Evolutionary conservation across 2,113 vertebrate genomes (phyloP).

Genomic region (Propithecus coquereli): DNA sequence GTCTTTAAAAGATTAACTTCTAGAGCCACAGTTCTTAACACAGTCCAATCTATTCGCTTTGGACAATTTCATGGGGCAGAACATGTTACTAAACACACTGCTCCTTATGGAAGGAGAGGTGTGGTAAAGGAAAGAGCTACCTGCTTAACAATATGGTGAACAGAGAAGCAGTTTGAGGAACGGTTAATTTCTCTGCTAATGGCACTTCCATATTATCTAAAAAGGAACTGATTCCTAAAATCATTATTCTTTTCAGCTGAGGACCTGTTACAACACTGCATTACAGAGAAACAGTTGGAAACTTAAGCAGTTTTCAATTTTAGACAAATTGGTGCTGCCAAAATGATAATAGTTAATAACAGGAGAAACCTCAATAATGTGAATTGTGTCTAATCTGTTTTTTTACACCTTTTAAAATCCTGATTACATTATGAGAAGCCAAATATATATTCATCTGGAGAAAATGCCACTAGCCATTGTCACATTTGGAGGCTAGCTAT

Average conservation of each 20-base stretch:
- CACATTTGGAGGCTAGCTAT: neutral
- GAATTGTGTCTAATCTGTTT: neutral
- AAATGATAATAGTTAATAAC: neutral
- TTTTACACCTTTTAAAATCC: neutral
- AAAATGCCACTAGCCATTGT: neutral
- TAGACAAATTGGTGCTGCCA: conserved; percentile 14
- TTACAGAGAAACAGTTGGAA: conserved; percentile 16
- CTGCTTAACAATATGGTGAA: neutral
- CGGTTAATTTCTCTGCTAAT: neutral
- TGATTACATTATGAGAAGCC: neutral
- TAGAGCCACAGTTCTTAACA: neutral
- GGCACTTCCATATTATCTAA: neutral
- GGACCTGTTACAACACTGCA: neutral
- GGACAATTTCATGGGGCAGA: neutral
- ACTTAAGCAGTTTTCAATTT: conserved; percentile 15
- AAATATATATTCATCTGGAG: neutral
- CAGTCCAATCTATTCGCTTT: neutral
- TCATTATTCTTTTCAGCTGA: neutral
- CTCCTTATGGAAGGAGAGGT: neutral
- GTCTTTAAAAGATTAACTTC: neutral
- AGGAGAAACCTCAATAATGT: neutral
- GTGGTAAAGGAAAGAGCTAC: neutral
- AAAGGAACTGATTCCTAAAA: neutral
- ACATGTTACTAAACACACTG: neutral
- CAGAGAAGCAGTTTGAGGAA: neutral